Conservation (phyloP, 2,113 vertebrate species). For the Ariopsis seemanni region DNA sequence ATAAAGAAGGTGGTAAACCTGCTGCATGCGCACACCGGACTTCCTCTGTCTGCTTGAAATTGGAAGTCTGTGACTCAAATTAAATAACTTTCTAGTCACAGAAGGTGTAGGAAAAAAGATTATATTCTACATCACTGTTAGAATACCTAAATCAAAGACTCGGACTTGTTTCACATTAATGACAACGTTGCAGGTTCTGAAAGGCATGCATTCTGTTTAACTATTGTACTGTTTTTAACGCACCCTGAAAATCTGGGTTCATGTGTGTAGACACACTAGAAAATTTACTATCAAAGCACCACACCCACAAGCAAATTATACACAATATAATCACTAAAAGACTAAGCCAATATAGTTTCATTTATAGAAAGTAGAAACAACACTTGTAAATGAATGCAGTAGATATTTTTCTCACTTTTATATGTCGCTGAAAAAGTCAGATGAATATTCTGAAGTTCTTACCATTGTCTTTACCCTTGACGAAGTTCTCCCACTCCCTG, state of each 20-base stretch:
- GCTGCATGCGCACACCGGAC: too few relatives aligned
- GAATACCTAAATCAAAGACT: too few relatives aligned
- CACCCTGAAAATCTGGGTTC: neutral
- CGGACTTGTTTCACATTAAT: too few relatives aligned
- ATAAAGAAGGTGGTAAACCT: too few relatives aligned
- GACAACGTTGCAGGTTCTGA: too few relatives aligned
- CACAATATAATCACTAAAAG: neutral
- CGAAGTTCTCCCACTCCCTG: constrained; percentile 96
- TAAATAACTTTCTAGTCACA: too few relatives aligned
- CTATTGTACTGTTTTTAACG: neutral
- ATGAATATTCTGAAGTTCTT: constrained; percentile 2
- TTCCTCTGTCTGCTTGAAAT: too few relatives aligned
- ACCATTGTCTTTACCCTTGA: constrained; percentile 97
- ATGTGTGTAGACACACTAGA: neutral
- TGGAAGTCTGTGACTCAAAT: too few relatives aligned
- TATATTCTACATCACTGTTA: too few relatives aligned
- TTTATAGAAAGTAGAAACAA: neutral
- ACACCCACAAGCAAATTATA: neutral
- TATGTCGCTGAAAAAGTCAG: neutral
- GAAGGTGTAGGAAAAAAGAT: too few relatives aligned
- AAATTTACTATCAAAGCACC: neutral
- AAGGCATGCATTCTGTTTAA: too few relatives aligned
- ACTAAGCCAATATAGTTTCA: neutral
- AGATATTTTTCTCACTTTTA: neutral
- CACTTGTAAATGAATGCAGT: neutral